phyloP scores from a whole-genome alignment of 2,888 invertebrate species.

The Diabrotica balteata region DNA sequence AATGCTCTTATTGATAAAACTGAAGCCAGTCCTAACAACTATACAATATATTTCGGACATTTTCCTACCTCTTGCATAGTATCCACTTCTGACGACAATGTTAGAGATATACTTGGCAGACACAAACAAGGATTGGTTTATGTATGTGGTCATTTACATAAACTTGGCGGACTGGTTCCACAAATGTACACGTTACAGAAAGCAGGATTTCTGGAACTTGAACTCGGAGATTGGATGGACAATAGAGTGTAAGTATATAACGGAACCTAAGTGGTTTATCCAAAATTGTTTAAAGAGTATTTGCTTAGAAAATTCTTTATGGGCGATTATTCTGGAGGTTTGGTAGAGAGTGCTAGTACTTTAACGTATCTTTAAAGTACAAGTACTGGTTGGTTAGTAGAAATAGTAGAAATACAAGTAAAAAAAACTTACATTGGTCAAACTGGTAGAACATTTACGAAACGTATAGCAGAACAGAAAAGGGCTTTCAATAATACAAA shows the following conservation, averaged over 20 bases:
- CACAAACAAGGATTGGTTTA: slow-evolving; percentile 74
- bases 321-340: too few relatives aligned
- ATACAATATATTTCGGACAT: slow-evolving; percentile 85
- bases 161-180: slow-evolving; percentile 78
- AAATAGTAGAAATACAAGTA: too few relatives aligned
- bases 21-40: slow-evolving; percentile 62
- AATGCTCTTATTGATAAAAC: slow-evolving; percentile 66
- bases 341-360: too few relatives aligned
- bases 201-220: slow-evolving; percentile 84
- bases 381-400: too few relatives aligned
- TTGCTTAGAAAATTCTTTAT: too few relatives aligned
- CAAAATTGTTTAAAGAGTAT: too few relatives aligned
- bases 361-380: too few relatives aligned
- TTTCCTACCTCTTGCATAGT: slow-evolving; percentile 90
- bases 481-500: too few relatives aligned
- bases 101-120: slow-evolving; percentile 68
- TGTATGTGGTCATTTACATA: slow-evolving; percentile 90
- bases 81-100: slow-evolving; percentile 62
- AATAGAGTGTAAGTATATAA: slow-evolving; percentile 73
- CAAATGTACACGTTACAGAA: slow-evolving; percentile 88
- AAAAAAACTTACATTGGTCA: too few relatives aligned
- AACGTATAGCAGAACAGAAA: too few relatives aligned
- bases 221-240: slow-evolving; percentile 92
- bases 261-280: too few relatives aligned
- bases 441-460: too few relatives aligned